phyloP scores from a whole-genome alignment of 2,797 vertebrate species.

The Mionectes olivaceus region DNA sequence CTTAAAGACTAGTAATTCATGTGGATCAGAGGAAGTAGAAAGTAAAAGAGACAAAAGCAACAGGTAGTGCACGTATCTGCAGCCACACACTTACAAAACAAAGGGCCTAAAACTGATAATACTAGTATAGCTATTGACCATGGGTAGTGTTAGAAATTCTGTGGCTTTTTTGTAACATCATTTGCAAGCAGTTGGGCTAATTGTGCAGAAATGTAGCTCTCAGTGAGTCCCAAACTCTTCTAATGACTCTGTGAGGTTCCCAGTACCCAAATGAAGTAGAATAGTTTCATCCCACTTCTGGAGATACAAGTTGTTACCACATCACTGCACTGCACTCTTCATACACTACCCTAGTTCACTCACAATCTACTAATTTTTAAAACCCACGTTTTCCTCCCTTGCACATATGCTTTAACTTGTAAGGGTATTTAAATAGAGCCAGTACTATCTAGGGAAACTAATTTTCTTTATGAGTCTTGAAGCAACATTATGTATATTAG shows the following conservation, averaged over 20 bases:
- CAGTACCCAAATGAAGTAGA: background rate
- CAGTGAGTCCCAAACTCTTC: background rate
- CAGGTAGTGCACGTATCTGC: fast-evolving
- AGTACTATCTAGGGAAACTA: background rate
- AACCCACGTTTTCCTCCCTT: background rate
- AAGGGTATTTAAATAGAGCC: background rate
- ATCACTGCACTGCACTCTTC: fast-evolving
- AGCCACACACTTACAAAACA: background rate
- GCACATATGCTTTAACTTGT: background rate
- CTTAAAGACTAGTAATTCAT: background rate
- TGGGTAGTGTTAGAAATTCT: background rate
- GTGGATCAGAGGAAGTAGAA: background rate
- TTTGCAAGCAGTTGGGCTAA: background rate
- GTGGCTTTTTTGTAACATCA: background rate
- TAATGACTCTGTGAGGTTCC: background rate
- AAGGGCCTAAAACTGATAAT: background rate
- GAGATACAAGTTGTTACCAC: background rate
- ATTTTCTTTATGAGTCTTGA: background rate
- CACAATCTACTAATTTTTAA: background rate
- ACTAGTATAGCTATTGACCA: background rate
- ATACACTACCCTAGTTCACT: fast-evolving
- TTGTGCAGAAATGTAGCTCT: background rate
- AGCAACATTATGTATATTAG: background rate
- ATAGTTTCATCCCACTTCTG: background rate
- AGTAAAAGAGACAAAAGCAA: background rate